Evolutionary conservation across 1,140 invertebrate species (phyloP).

Genomic region (Drosophila jambulina): DNA sequence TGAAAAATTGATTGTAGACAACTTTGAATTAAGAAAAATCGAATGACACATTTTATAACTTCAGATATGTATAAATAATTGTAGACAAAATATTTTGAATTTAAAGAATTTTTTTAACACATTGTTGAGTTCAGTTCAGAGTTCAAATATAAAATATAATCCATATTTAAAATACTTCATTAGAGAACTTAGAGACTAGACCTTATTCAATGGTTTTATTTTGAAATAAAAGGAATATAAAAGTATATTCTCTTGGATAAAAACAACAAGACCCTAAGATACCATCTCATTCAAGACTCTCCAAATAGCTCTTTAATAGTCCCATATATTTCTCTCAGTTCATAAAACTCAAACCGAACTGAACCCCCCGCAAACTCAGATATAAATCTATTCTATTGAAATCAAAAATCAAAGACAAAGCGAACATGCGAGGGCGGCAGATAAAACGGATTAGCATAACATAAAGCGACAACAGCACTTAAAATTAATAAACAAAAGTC

Average conservation of each 20-base stretch:
- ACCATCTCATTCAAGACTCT: background rate
- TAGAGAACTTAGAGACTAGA: background rate
- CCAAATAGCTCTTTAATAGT: background rate
- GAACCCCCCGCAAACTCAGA: constrained; percentile 25
- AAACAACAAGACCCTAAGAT: background rate
- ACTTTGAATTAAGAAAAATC: no score
- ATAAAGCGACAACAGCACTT: constrained; percentile 38
- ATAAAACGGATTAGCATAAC: constrained; percentile 51
- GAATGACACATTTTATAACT: background rate
- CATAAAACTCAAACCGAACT: background rate
- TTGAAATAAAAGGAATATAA: background rate
- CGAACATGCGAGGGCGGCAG: constrained; percentile 41
- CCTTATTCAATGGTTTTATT: background rate
- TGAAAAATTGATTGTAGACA: no score
- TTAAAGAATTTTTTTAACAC: no score
- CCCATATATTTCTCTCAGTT: constrained; percentile 7
- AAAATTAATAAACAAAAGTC: constrained; percentile 67
- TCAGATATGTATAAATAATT: background rate
- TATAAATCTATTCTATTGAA: constrained; percentile 51
- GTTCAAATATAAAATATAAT: no score
- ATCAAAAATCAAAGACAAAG: constrained; percentile 38
- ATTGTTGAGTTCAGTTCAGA: no score
- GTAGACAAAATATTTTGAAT: no score
- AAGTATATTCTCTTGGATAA: no score
- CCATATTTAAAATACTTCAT: background rate